Evolutionary conservation across 2,113 vertebrate genomes (phyloP).

Genomic region (Pomatorhinus ruficollis): DNA sequence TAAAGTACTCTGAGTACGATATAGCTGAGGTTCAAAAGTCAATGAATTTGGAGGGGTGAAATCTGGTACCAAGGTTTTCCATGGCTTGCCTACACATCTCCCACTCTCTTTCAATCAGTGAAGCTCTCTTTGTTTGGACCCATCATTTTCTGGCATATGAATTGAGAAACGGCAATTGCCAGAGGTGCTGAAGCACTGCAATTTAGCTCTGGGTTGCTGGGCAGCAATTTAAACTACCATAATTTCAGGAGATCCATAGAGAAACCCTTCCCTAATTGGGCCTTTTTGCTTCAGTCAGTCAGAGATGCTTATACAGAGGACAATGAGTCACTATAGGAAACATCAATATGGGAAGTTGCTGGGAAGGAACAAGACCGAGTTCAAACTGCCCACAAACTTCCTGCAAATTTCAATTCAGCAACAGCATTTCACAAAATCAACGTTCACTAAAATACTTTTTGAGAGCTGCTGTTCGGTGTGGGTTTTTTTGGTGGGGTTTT

Average conservation of each 20-base stretch:
- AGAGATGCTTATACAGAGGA: background rate
- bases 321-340: background rate
- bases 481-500: too few relatives aligned
- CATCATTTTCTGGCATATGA: conserved; percentile 6
- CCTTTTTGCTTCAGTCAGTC: background rate
- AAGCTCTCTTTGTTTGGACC: background rate
- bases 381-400: background rate
- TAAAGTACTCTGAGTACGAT: background rate
- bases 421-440: background rate
- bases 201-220: conserved; percentile 43
- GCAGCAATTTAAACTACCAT: conserved; percentile 26
- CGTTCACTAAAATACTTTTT: background rate
- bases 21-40: background rate
- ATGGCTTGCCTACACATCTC: background rate
- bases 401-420: background rate
- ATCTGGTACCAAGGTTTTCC: background rate
- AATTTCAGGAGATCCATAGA: conserved; percentile 24
- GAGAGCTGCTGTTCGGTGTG: background rate
- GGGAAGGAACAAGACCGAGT: background rate
- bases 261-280: background rate
- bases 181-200: background rate
- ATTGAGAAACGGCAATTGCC: conserved; percentile 1
- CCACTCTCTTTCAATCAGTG: background rate
- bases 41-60: background rate
- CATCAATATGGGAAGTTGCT: background rate